Evolutionary conservation across 2,113 vertebrate species (phyloP).

Genomic region (Chiloscyllium plagiosum): DNA sequence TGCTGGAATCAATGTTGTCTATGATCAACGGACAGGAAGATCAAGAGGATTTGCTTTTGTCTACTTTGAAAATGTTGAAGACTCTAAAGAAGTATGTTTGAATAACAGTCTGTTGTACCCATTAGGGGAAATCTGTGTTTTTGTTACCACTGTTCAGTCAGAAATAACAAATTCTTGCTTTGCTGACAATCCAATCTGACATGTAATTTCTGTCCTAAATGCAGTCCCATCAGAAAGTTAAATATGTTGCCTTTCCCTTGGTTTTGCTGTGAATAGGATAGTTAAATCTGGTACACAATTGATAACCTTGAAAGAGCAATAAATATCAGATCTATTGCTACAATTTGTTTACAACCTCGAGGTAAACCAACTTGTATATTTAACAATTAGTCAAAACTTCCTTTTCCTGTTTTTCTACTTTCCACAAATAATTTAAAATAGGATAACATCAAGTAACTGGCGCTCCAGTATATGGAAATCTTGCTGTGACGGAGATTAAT

Average conservation of each 20-base stretch:
- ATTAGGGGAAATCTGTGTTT: background rate
- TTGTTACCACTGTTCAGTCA: background rate
- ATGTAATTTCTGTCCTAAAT: background rate
- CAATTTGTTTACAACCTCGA: background rate
- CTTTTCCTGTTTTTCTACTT: background rate
- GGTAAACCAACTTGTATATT: constrained; percentile 6
- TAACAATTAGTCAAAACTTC: background rate
- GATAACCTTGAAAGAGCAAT: background rate
- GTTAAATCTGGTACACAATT: background rate
- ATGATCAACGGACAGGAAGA: constrained; percentile 38
- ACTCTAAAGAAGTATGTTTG: constrained; percentile 39
- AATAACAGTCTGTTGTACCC: background rate
- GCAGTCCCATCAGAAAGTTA: background rate
- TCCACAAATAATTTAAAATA: background rate
- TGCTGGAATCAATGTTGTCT: constrained; percentile 37
- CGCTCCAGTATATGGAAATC: background rate
- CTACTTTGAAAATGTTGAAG: constrained; percentile 37
- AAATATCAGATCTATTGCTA: background rate
- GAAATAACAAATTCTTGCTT: background rate
- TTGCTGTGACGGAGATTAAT: background rate
- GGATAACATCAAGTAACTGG: background rate
- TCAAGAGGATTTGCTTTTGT: constrained; percentile 39
- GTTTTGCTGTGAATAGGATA: background rate
- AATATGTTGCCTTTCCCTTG: background rate
- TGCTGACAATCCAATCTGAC: background rate